phyloP scores from a whole-genome alignment of 2,797 vertebrate genomes.

The Brachymystax lenok region DNA sequence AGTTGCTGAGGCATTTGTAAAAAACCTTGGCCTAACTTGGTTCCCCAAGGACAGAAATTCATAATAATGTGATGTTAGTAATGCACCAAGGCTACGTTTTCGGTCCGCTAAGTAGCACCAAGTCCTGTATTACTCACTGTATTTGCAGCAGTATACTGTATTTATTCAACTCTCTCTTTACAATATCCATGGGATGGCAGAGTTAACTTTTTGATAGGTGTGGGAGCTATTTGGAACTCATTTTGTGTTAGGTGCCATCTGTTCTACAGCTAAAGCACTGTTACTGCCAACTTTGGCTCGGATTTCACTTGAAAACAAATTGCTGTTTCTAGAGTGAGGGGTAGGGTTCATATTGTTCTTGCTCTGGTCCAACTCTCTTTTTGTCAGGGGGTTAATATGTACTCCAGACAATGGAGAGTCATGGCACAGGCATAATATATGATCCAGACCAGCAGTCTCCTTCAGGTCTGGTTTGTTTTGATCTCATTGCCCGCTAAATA shows the following conservation, averaged over 20 bases:
- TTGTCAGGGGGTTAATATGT: neutral
- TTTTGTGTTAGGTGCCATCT: neutral
- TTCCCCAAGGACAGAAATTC: neutral
- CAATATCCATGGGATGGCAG: neutral
- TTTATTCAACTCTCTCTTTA: neutral
- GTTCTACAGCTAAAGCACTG: neutral
- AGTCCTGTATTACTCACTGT: neutral
- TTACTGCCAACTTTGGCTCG: neutral
- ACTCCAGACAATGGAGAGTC: neutral
- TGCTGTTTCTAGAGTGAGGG: neutral
- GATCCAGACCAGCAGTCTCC: conserved; percentile 36
- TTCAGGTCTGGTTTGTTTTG: conserved; percentile 50
- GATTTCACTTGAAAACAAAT: neutral
- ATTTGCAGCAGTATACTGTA: neutral
- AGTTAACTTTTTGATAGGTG: neutral
- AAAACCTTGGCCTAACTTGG: neutral
- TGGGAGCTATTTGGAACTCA: neutral
- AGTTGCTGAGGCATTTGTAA: neutral
- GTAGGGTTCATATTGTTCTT: neutral
- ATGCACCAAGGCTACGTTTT: neutral
- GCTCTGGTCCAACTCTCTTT: neutral
- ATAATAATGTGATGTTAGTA: neutral
- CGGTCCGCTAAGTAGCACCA: neutral
- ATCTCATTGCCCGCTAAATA: conserved; percentile 51
- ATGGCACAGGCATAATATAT: conserved; percentile 24